Evolutionary conservation across 2,113 vertebrate species (phyloP).

Genomic region (Hypocryptadius cinnamomeus): DNA sequence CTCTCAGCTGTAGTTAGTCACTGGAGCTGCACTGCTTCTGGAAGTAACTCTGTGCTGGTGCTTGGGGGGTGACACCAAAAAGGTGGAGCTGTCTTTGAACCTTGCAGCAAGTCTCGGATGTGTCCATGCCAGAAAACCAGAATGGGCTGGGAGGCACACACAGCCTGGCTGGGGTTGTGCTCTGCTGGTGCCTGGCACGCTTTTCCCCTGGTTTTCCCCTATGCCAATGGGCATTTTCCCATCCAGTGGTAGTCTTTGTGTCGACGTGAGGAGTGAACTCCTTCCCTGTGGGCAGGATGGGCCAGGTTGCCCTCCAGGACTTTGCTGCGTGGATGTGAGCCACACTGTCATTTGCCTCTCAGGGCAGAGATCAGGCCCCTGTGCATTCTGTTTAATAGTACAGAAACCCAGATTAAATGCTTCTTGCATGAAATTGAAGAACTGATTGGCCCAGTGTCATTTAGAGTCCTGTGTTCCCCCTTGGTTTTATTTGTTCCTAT

Average conservation of each 20-base stretch:
- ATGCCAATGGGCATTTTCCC: accelerated
- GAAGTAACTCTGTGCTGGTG: not conserved
- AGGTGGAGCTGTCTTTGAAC: not conserved
- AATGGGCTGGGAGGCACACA: not conserved
- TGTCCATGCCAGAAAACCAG: accelerated
- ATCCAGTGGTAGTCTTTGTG: no score
- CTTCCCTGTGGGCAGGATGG: not conserved
- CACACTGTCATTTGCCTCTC: not conserved
- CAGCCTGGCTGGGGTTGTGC: not conserved
- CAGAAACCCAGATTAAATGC: not conserved
- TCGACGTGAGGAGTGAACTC: not conserved
- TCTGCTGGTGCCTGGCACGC: not conserved
- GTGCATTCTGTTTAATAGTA: not conserved
- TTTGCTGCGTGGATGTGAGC: not conserved
- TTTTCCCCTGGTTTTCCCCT: not conserved
- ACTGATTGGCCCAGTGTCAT: not conserved
- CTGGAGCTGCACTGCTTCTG: not conserved
- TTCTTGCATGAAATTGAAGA: not conserved
- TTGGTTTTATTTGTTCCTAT: not conserved
- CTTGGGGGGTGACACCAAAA: not conserved
- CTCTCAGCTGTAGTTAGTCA: not conserved
- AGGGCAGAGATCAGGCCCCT: not conserved
- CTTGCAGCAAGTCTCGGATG: accelerated
- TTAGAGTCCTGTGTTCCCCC: not conserved
- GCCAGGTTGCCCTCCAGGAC: not conserved